Conservation (phyloP, 2,797 vertebrate species). For the Centropyge bicolor region DNA sequence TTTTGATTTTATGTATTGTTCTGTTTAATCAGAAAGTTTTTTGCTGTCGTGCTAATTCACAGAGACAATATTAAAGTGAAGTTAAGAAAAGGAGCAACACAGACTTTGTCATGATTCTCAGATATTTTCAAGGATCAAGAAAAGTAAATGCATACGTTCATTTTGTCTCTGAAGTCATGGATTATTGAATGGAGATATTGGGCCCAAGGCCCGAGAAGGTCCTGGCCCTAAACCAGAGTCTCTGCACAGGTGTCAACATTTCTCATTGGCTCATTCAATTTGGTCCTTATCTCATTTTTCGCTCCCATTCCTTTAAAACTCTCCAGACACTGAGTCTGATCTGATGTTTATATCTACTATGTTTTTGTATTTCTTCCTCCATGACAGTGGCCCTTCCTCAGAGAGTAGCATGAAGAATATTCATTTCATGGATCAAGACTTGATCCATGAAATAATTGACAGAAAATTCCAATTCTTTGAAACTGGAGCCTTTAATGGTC, state of each 20-base stretch:
- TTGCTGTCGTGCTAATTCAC: not conserved
- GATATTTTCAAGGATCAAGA: not conserved
- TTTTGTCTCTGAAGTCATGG: not conserved
- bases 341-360: not conserved
- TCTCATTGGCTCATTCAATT: too few species aligned
- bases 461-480: too few species aligned
- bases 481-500: too few species aligned
- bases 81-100: not conserved
- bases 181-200: too few species aligned
- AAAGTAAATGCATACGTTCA: not conserved
- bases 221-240: too few species aligned
- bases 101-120: not conserved
- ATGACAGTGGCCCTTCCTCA: not conserved
- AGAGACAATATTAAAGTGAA: not conserved
- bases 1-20: conserved; percentile 1
- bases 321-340: not conserved
- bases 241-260: too few species aligned
- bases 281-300: not conserved
- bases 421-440: too few species aligned
- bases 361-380: not conserved
- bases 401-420: not conserved
- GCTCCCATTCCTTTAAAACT: not conserved
- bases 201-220: too few species aligned
- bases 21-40: not conserved
- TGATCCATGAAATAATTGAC: too few species aligned